Evolutionary conservation across 2,113 vertebrate genomes (phyloP).

Genomic region (Gyps fulvus): DNA sequence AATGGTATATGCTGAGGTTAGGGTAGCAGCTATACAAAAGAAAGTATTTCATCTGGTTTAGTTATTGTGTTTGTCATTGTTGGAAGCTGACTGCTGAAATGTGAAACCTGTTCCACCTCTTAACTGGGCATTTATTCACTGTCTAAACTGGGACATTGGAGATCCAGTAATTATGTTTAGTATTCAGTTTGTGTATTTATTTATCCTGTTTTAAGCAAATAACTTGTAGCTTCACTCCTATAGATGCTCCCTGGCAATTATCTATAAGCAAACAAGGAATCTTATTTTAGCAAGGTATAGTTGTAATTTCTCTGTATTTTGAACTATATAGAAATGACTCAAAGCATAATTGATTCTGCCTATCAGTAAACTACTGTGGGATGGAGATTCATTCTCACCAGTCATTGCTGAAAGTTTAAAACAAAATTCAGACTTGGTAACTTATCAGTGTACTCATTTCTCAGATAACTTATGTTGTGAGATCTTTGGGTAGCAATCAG

Average conservation of each 20-base stretch:
- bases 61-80: neutral
- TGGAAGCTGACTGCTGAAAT: neutral
- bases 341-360: neutral
- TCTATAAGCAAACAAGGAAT: neutral
- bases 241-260: neutral
- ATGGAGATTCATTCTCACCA: neutral
- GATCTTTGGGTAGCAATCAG: neutral
- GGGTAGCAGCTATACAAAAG: neutral
- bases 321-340: neutral
- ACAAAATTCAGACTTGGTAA: neutral
- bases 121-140: neutral
- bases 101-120: neutral
- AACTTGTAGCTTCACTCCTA: neutral
- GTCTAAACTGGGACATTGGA: neutral
- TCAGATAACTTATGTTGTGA: neutral
- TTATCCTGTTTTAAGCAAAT: neutral
- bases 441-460: neutral
- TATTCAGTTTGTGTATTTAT: neutral
- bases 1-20: neutral
- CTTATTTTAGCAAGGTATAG: neutral
- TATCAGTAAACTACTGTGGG: neutral
- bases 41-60: neutral
- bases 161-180: neutral
- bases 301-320: neutral
- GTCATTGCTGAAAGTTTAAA: neutral